Base-by-base conservation (phyloP, 1,140 invertebrate species). In the Propsilocerus akamusi region DNA sequence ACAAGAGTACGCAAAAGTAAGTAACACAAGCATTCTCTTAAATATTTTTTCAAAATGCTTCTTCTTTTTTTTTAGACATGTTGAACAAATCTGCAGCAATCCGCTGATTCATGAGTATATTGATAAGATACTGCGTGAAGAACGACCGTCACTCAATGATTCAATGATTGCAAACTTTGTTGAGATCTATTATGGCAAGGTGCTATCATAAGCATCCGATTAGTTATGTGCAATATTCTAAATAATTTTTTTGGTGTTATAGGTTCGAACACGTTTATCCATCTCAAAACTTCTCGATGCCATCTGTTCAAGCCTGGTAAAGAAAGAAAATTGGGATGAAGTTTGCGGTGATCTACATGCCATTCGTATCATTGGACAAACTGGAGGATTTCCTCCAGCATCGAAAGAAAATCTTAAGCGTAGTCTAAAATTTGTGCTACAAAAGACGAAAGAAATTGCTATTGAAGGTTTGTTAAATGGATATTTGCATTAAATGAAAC, bases 331-430 rank as follows among this genome's bases (percentile, higher is more conserved):
- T 49, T 57, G 63, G 2, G 61, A 65, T 32, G 63, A 65, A 47
- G 46, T 65, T 32, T 65, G 63, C 47, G 61, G 63, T n/a, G 63
- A 65, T 54, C 56, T 65, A 4, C 63, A 64, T 54, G 62, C 63
- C 24, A 63, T 65, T 37, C 56, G 63, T 0, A 58, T 65, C 14
- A 62, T 65, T 51, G 61, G 61, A 30, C 60, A 65, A 46, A 55
- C 58, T 23, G 17, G 22, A 14, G 34, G 34, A n/a, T 41, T 50
- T 25, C 49, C 49, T 10, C 11, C 4, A 24, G 23, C 32, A 6
- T 25, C 28, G n/a, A 41, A 26, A 25, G 25, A 34, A 20, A 22
- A 50, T 25, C 25, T 50, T 23, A 28, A 41, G 4, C 23, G 28
- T 17, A 37, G 28, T 26, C 22, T 50, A 12, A 14, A 50, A n/a